These are phyloP conservation scores for Discoglossus pictus DNA, from an alignment of 2,797 vertebrate genomes.

Conservation along the genomic window DNA sequence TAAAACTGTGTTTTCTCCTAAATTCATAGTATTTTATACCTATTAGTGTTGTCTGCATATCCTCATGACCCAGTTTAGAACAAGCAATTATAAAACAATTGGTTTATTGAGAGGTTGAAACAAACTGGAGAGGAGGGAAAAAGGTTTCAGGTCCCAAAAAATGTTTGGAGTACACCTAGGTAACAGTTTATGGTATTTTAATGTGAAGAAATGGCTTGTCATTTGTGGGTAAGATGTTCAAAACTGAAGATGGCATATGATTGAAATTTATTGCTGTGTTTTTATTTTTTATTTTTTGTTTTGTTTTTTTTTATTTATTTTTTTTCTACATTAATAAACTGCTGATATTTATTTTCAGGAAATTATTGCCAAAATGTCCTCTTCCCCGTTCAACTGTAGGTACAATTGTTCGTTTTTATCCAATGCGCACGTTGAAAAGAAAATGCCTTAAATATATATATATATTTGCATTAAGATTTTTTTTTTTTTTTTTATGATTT, in stretches of 20 bases:
- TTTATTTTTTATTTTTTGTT: slow-evolving; percentile 9
- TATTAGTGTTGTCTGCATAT: slow-evolving; percentile 53
- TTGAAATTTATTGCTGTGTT: slow-evolving; percentile 37
- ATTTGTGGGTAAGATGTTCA: slow-evolving; percentile 30
- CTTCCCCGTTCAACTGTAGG: slow-evolving; percentile 90
- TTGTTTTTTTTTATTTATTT: slow-evolving; percentile 10
- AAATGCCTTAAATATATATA: slow-evolving; percentile 65
- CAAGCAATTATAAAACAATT: slow-evolving; percentile 26
- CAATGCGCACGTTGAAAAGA: slow-evolving; percentile 80
- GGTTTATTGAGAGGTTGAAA: slow-evolving; percentile 13
- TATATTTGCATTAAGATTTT: slow-evolving; percentile 62
- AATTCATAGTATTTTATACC: slow-evolving; percentile 70
- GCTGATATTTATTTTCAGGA: slow-evolving; percentile 88
- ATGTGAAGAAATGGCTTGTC: slow-evolving; percentile 35
- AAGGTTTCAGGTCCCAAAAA: slow-evolving; percentile 13
- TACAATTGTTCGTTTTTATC: slow-evolving; percentile 85
- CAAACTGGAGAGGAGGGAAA: slow-evolving; percentile 24
- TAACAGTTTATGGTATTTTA: slow-evolving; percentile 30
- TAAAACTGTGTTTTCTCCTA: slow-evolving; percentile 68
- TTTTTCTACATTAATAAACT: slow-evolving; percentile 75
- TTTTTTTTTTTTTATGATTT: slow-evolving; percentile 36
- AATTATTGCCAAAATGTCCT: slow-evolving; percentile 83
- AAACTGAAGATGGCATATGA: slow-evolving; percentile 11
- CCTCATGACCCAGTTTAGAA: slow-evolving; percentile 14
- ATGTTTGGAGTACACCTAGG: slow-evolving; percentile 29